Evolutionary conservation across 2,888 invertebrate species (phyloP).

Genomic region (Herminia tarsipennalis): DNA sequence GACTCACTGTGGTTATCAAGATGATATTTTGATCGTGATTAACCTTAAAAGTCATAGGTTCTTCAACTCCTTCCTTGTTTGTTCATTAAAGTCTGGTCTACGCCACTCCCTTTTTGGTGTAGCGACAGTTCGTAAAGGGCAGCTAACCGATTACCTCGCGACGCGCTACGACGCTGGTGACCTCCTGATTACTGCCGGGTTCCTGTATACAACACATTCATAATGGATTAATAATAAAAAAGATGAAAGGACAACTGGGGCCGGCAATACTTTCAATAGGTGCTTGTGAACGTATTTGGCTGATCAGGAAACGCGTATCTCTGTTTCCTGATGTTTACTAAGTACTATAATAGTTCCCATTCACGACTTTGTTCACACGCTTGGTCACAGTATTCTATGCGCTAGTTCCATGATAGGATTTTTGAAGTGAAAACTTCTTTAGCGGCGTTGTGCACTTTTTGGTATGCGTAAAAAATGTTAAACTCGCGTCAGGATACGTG

Average conservation of each 20-base stretch:
- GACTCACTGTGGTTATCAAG: no score
- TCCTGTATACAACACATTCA: slow-evolving; percentile 48
- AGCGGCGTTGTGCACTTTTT: no score
- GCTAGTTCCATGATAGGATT: no score
- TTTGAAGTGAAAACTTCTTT: no score
- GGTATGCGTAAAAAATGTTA: no score
- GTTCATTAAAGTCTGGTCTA: slow-evolving; percentile 27
- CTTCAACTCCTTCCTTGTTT: slow-evolving; percentile 11
- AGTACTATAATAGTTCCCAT: neutral
- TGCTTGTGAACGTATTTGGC: slow-evolving; percentile 56
- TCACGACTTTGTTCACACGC: neutral
- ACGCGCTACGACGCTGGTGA: slow-evolving; percentile 57
- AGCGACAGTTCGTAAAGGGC: slow-evolving; percentile 64
- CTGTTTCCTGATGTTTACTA: slow-evolving; percentile 53
- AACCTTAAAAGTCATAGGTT: neutral
- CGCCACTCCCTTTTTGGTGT: slow-evolving; percentile 58
- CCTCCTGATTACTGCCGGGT: slow-evolving; percentile 75
- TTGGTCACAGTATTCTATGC: no score
- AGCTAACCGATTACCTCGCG: slow-evolving; percentile 66
- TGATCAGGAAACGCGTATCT: slow-evolving; percentile 60
- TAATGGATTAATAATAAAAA: slow-evolving; percentile 62
- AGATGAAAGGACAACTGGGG: slow-evolving; percentile 67
- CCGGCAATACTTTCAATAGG: slow-evolving; percentile 55
- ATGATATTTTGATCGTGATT: no score
- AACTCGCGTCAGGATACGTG: no score